Percentiles rank a stretch among this genome's conserved stretches.
phyloP scores from a whole-genome alignment of 2,888 invertebrate genomes.

The Drosophila tripunctata region DNA sequence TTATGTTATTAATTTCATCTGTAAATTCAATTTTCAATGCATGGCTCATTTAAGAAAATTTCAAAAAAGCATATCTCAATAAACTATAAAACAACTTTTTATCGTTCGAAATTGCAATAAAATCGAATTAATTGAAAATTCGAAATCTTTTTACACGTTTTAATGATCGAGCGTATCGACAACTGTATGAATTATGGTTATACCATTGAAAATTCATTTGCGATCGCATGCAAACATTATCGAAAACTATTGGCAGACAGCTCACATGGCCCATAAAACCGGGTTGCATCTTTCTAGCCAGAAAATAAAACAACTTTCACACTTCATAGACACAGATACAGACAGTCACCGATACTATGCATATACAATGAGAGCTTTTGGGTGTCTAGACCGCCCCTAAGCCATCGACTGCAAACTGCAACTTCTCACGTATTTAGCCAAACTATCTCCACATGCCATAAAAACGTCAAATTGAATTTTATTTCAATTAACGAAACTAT shows the following conservation, averaged over 20 bases:
- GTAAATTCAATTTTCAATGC: no score
- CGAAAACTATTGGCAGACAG: constrained; percentile 26
- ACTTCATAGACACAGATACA: constrained; percentile 40
- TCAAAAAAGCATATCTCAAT: not conserved
- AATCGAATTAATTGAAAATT: constrained; percentile 13
- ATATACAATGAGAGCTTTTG: constrained; percentile 32
- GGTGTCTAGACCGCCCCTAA: constrained; percentile 31
- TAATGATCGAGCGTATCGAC: not conserved
- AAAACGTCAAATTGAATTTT: constrained; percentile 77
- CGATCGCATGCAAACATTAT: constrained; percentile 26
- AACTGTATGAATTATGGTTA: constrained; percentile 33
- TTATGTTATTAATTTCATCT: no score
- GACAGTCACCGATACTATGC: not conserved
- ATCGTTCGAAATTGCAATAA: constrained; percentile 1
- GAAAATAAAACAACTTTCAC: constrained; percentile 71
- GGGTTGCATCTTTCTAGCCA: constrained; percentile 61
- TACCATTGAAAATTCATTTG: constrained; percentile 32
- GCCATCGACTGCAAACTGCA: constrained; percentile 36
- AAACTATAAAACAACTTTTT: not conserved
- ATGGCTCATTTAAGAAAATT: not conserved
- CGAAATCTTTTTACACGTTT: constrained; percentile 14
- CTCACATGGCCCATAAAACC: constrained; percentile 46
- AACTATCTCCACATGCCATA: constrained; percentile 73
- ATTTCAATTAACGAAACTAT: constrained; percentile 79
- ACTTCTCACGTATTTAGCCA: constrained; percentile 72